Conservation (phyloP, 1,140 invertebrate genomes). For the Sipha flava region DNA sequence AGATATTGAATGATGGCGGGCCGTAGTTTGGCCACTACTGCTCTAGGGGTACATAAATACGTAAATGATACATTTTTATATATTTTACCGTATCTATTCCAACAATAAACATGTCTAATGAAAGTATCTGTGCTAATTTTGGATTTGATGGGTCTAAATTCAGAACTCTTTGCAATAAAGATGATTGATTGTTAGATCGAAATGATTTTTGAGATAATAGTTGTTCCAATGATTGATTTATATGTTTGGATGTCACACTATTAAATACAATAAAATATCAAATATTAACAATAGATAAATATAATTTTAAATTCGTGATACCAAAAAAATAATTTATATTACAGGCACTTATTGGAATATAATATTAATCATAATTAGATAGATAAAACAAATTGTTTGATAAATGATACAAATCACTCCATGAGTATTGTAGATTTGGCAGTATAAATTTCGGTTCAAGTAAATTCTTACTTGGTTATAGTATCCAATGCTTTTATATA, state of each 20-base stretch:
- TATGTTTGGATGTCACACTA: conserved; percentile 56
- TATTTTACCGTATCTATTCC: conserved; percentile 78
- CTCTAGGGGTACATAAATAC: not conserved
- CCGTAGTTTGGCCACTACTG: no score
- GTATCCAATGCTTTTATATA: conserved; percentile 63
- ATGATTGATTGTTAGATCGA: conserved; percentile 48
- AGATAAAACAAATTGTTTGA: no score
- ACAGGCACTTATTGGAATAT: no score
- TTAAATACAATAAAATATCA: not conserved
- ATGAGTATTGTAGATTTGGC: no score
- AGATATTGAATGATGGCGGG: no score
- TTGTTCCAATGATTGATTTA: conserved; percentile 47
- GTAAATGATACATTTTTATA: no score
- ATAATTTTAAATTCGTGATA: no score
- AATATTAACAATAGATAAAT: not conserved
- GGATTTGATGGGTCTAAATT: conserved; percentile 51
- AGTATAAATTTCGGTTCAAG: not conserved
- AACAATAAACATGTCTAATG: conserved; percentile 74
- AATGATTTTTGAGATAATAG: conserved; percentile 43
- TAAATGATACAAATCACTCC: no score
- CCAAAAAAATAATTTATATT: no score
- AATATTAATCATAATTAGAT: no score
- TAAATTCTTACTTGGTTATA: conserved; percentile 51
- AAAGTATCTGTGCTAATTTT: conserved; percentile 64
- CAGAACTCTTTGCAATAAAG: conserved; percentile 56